These are phyloP conservation scores for Drosophila glabriapex DNA, from an alignment of 2,888 invertebrate species.

Conservation along the genomic window DNA sequence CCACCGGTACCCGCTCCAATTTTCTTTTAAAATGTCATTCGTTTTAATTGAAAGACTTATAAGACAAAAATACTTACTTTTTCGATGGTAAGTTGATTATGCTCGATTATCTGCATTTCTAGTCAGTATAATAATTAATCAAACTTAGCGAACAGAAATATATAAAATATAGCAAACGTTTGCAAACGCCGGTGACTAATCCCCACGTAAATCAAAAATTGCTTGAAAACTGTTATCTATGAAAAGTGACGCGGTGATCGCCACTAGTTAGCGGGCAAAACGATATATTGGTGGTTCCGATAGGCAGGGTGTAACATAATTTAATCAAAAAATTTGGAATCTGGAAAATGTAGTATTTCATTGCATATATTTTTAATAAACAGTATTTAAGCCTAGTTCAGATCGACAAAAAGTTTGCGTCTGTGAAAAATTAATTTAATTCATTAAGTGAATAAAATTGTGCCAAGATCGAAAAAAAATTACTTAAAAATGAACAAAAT, in stretches of 20 bases:
- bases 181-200: not conserved
- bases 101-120: accelerated
- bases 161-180: too few species aligned
- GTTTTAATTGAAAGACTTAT: not conserved
- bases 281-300: too few species aligned
- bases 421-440: not conserved
- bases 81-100: accelerated
- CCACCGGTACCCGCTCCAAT: accelerated
- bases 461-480: not conserved
- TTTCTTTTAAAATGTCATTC: accelerated
- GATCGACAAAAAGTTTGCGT: not conserved
- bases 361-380: not conserved
- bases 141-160: not conserved
- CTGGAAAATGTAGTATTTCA: not conserved
- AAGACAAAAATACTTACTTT: not conserved
- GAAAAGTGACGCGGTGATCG: too few species aligned
- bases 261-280: too few species aligned
- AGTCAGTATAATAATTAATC: not conserved
- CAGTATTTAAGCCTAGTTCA: not conserved
- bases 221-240: too few species aligned
- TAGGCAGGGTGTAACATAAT: too few species aligned
- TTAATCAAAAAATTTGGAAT: not conserved
- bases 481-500: not conserved
- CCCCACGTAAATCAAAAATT: not conserved
- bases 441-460: not conserved